These are phyloP conservation scores for Ammodramus savannarum DNA, from an alignment of 2,113 vertebrate species.

Conservation along the genomic window DNA sequence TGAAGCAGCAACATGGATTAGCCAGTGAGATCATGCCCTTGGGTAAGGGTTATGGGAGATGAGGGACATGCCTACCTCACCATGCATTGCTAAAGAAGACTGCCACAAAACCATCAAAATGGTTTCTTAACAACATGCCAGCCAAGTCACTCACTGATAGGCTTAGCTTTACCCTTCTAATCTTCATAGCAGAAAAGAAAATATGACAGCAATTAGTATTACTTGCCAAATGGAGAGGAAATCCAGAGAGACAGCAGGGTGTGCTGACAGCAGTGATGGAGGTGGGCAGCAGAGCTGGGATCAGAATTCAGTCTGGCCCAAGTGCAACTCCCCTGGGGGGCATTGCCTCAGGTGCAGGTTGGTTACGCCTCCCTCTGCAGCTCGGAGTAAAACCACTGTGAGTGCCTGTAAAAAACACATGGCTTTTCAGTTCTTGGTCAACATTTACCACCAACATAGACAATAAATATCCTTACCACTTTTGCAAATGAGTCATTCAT, in stretches of 20 bases:
- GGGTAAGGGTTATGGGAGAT: neutral
- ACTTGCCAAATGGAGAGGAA: neutral
- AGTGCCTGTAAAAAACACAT: neutral
- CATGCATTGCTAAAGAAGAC: neutral
- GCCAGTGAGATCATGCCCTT: neutral
- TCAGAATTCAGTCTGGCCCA: neutral
- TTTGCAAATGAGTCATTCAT: neutral
- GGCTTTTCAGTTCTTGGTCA: neutral
- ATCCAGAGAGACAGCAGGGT: neutral
- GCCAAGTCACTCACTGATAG: neutral
- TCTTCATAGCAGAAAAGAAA: neutral
- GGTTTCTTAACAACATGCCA: neutral
- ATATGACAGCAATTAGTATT: neutral
- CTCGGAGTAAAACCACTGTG: neutral
- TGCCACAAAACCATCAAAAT: neutral
- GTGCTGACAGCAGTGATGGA: neutral
- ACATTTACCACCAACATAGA: neutral
- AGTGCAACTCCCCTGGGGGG: fast-evolving
- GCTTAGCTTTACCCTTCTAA: neutral
- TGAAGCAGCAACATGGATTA: neutral
- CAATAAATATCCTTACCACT: neutral
- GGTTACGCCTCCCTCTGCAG: neutral
- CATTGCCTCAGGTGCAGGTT: neutral
- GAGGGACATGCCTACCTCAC: neutral
- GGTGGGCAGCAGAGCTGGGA: neutral